A percentile compares a stretch with the other conserved stretches of the same genome.
Evolutionary conservation across 2,888 invertebrate species (phyloP).

Genomic region (Lasius platythorax): DNA sequence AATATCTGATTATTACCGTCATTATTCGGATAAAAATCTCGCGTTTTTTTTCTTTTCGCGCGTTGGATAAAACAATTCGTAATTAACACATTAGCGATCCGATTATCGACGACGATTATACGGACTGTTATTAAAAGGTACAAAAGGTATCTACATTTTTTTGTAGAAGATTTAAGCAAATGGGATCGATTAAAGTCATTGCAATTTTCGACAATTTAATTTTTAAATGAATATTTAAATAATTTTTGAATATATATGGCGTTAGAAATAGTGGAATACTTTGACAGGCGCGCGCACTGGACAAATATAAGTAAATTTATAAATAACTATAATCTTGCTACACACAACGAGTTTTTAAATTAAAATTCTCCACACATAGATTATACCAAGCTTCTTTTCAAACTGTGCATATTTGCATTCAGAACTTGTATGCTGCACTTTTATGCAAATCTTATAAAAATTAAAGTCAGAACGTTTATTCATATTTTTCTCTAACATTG

Average conservation of each 20-base stretch:
- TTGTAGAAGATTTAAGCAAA: not conserved
- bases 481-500: slow-evolving; percentile 15
- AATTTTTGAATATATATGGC: not conserved
- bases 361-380: not conserved
- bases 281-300: not conserved
- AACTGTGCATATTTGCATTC: slow-evolving; percentile 4
- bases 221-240: not conserved
- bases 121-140: not conserved
- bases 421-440: not conserved
- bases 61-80: slow-evolving; percentile 11
- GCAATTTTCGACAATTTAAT: not conserved
- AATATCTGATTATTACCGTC: slow-evolving; percentile 42
- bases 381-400: not conserved
- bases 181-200: not conserved
- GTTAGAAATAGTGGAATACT: not conserved
- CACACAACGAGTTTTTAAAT: not conserved
- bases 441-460: slow-evolving; percentile 13
- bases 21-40: slow-evolving; percentile 29
- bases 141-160: not conserved
- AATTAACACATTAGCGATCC: slow-evolving; percentile 33
- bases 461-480: slow-evolving; percentile 25
- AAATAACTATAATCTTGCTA: slow-evolving; percentile 3
- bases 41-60: not conserved
- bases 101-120: not conserved
- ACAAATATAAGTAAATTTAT: not conserved